Evolutionary conservation across 2,113 vertebrate species (phyloP).

Genomic region (Prolemur simus): DNA sequence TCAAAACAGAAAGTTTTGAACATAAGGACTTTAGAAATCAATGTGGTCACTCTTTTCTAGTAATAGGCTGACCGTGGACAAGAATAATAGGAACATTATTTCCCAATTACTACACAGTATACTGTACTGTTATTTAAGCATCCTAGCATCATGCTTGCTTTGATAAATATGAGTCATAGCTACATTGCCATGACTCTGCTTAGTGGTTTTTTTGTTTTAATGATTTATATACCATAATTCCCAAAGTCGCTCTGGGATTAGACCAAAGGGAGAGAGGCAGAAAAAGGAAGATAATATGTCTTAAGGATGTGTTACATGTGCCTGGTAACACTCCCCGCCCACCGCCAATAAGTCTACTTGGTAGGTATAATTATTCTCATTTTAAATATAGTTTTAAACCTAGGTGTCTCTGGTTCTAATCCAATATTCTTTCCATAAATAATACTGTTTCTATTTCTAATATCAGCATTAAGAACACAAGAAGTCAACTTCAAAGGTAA

Average conservation of each 20-base stretch:
- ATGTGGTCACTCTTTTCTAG: not conserved
- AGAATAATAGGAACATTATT: not conserved
- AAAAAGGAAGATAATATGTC: not conserved
- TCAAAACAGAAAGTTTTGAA: not conserved
- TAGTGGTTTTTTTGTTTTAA: not conserved
- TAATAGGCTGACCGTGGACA: not conserved
- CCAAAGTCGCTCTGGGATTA: not conserved
- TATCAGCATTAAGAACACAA: not conserved
- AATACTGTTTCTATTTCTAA: not conserved
- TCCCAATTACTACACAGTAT: not conserved
- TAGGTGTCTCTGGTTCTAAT: not conserved
- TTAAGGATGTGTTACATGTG: not conserved
- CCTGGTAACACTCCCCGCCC: not conserved
- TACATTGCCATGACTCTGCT: not conserved
- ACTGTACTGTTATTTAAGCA: not conserved
- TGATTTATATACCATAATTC: not conserved
- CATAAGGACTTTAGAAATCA: not conserved
- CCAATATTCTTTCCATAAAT: slow-evolving; percentile 10
- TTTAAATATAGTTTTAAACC: not conserved
- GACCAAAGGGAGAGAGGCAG: not conserved
- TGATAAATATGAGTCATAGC: not conserved
- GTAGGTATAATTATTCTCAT: not conserved
- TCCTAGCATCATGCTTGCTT: not conserved
- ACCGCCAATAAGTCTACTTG: not conserved
- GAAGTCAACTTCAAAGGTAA: not conserved